Conservation (phyloP, 2,797 vertebrate species). For the Malacoraja senta region DNA sequence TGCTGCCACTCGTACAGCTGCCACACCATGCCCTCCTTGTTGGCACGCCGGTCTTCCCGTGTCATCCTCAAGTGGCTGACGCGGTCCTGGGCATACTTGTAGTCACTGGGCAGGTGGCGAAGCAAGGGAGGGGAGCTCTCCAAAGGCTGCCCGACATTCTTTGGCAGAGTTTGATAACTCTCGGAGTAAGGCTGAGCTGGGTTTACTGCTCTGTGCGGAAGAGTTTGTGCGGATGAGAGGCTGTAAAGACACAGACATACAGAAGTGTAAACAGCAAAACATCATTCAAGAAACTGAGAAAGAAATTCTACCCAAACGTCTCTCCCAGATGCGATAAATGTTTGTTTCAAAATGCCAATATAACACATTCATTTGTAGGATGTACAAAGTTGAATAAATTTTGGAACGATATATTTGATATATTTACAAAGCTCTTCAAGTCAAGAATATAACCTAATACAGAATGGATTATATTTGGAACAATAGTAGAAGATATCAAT, state of each 20-base stretch:
- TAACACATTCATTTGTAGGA: too few species aligned
- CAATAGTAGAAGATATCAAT: too few species aligned
- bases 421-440: too few species aligned
- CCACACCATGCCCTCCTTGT: conserved; percentile 92
- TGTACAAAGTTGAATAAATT: too few species aligned
- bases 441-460: too few species aligned
- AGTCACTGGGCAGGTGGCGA: conserved; percentile 84
- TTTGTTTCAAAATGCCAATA: too few species aligned
- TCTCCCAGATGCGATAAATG: too few species aligned
- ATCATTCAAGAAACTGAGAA: neutral
- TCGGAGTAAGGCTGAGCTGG: conserved; percentile 66
- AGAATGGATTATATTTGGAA: too few species aligned
- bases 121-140: conserved; percentile 68
- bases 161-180: conserved; percentile 84
- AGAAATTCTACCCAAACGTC: too few species aligned
- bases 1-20: conserved; percentile 98
- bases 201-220: conserved; percentile 71
- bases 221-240: conserved; percentile 66
- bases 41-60: conserved; percentile 80
- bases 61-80: conserved; percentile 96
- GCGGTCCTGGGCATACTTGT: conserved; percentile 93
- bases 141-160: conserved; percentile 69
- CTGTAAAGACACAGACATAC: conserved; percentile 42
- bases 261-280: neutral
- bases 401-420: too few species aligned